phyloP scores from a whole-genome alignment of 2,888 invertebrate species.

The Altica lythri region DNA sequence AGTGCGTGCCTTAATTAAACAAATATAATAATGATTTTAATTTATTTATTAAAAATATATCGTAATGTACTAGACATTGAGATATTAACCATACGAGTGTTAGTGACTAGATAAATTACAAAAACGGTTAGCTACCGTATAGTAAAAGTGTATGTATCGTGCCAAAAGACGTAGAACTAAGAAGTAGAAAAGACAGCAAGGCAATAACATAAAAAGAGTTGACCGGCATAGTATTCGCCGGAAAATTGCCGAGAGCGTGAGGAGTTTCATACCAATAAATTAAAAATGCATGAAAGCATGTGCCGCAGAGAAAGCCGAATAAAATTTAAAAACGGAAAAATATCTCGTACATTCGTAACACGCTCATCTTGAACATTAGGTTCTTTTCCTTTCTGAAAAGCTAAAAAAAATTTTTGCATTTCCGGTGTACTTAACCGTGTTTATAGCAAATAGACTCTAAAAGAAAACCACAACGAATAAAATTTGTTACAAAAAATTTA shows the following conservation, averaged over 20 bases:
- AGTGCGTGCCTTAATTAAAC: no score
- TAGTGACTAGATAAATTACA: no score
- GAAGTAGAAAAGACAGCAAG: constrained; percentile 1
- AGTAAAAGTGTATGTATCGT: background rate
- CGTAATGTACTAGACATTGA: no score
- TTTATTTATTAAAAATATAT: no score
- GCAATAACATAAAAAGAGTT: constrained; percentile 26
- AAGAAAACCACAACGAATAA: no score
- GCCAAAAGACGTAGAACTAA: background rate
- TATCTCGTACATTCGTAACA: constrained; percentile 27
- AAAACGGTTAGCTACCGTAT: no score
- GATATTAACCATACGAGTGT: background rate
- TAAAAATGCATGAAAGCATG: constrained; percentile 31
- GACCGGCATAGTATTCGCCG: constrained; percentile 23
- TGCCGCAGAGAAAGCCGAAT: constrained; percentile 30
- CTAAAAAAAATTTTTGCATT: no score
- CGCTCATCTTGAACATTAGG: constrained; percentile 11
- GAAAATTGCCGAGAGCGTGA: constrained; percentile 28
- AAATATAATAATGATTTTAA: no score
- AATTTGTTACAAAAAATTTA: no score
- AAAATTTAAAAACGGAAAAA: constrained; percentile 34
- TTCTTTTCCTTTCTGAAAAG: no score
- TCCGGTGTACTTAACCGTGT: no score
- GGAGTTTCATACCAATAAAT: constrained; percentile 28
- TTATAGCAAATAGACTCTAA: no score